Evolutionary conservation across 2,113 vertebrate genomes (phyloP).

Genomic region (Apteryx owenii): DNA sequence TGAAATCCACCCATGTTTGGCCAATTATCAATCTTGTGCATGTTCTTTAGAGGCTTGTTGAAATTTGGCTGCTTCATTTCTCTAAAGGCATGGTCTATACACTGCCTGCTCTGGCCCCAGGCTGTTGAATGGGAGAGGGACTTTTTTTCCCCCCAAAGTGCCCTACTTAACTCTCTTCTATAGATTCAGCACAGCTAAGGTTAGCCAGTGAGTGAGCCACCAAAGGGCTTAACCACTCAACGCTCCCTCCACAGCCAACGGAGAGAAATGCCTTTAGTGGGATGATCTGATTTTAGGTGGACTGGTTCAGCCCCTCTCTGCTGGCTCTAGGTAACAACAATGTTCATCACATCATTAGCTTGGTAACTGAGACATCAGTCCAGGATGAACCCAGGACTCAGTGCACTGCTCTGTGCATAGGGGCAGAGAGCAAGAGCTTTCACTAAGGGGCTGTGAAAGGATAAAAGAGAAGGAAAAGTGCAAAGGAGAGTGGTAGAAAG

Average conservation of each 20-base stretch:
- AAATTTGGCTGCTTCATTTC: conserved; percentile 49
- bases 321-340: background rate
- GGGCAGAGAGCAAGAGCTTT: too few relatives aligned
- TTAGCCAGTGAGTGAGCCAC: background rate
- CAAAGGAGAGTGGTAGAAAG: background rate
- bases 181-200: background rate
- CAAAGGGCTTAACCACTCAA: background rate
- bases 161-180: background rate
- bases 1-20: conserved; percentile 64
- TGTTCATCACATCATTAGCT: too few relatives aligned
- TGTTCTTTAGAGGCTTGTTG: conserved; percentile 38
- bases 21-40: conserved; percentile 38
- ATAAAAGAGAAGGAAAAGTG: background rate
- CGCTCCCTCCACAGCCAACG: background rate
- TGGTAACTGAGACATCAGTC: background rate
- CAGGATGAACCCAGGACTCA: background rate
- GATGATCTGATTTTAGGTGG: background rate
- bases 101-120: background rate
- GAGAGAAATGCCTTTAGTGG: too few relatives aligned
- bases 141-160: background rate
- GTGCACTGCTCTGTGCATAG: background rate
- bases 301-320: background rate
- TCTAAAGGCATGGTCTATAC: background rate
- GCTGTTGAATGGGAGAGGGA: background rate
- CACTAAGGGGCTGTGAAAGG: background rate